These are phyloP conservation scores for Frankliniella fusca DNA, from an alignment of 2,888 invertebrate species.

Conservation along the genomic window DNA sequence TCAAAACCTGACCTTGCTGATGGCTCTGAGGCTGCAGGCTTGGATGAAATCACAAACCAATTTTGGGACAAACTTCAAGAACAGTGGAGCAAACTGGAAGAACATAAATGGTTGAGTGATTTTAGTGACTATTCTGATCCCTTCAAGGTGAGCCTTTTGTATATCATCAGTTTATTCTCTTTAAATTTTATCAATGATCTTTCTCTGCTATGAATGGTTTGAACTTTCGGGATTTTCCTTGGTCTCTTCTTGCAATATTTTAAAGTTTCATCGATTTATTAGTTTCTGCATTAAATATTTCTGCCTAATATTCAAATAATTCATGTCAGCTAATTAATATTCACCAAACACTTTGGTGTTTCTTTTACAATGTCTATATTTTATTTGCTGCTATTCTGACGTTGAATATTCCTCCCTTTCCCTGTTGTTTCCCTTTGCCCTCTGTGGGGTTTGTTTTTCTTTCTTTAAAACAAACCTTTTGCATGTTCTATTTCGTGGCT, in stretches of 20 bases:
- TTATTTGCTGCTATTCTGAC: no score
- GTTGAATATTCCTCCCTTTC: no score
- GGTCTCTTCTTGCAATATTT: not conserved
- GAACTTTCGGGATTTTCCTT: not conserved
- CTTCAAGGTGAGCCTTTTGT: conserved; percentile 50
- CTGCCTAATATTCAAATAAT: no score
- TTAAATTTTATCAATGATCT: not conserved
- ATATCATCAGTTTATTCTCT: not conserved
- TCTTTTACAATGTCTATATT: no score
- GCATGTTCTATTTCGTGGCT: not conserved
- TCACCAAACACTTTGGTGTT: no score
- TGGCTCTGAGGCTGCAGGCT: conserved; percentile 20
- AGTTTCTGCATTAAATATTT: no score
- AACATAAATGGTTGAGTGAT: conserved; percentile 32
- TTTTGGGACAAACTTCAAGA: conserved; percentile 65
- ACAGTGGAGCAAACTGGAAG: conserved; percentile 68
- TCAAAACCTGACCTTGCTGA: not conserved
- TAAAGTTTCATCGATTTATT: not conserved
- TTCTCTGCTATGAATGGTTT: not conserved
- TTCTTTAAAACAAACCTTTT: not conserved
- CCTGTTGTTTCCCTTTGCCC: no score
- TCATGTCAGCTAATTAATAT: no score
- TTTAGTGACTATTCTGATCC: conserved; percentile 60
- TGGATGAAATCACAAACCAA: conserved; percentile 50
- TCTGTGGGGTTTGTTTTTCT: not conserved